Evolutionary conservation across 2,888 invertebrate species (phyloP).

Genomic region (Podabrus alpinus): DNA sequence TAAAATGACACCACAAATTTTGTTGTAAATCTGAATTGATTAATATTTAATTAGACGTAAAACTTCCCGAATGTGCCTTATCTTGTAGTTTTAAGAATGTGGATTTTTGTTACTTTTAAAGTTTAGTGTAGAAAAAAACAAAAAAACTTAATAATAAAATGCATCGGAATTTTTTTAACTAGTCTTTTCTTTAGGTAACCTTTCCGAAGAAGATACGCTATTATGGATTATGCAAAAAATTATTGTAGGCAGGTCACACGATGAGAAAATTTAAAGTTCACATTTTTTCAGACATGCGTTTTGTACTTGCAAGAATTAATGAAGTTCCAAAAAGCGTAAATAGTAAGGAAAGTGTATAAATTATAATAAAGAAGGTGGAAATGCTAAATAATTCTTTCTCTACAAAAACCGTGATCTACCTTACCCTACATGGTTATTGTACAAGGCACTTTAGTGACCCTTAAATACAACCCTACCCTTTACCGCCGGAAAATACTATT

Average conservation of each 20-base stretch:
- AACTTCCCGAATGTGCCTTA: no score
- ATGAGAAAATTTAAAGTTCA: neutral
- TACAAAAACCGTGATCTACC: constrained; percentile 8
- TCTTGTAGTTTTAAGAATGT: no score
- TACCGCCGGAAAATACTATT: constrained; percentile 26
- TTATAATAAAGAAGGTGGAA: neutral
- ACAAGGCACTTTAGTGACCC: constrained; percentile 13
- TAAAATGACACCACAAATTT: no score
- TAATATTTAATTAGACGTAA: no score
- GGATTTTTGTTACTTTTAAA: no score
- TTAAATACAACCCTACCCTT: constrained; percentile 20
- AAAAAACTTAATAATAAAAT: no score
- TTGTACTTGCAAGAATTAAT: neutral
- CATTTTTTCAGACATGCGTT: neutral
- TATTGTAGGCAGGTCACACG: neutral
- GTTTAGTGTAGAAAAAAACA: no score
- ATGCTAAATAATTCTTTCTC: neutral
- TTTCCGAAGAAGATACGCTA: no score
- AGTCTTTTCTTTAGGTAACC: no score
- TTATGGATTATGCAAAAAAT: no score
- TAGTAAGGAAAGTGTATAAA: neutral
- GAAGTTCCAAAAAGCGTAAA: neutral
- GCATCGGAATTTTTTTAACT: no score
- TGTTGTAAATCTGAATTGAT: no score
- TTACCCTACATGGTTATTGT: constrained; percentile 9